Percentiles rank a stretch among this genome's conserved stretches.
These are phyloP conservation scores for Mormyrus hasselquistii DNA, from an alignment of 2,797 vertebrate genomes.

Conservation along the genomic window DNA sequence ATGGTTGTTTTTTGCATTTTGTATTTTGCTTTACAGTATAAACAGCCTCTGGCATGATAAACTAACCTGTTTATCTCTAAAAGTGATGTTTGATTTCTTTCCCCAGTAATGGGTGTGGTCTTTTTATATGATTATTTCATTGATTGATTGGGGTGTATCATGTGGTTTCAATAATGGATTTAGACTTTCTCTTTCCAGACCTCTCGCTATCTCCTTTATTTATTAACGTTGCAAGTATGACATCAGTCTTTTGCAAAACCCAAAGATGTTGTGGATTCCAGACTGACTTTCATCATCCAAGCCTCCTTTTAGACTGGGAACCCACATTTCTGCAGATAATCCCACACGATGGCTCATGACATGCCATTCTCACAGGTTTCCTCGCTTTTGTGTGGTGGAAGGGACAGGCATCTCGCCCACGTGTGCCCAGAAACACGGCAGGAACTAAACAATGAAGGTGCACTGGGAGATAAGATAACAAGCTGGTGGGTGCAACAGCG, in stretches of 20 bases:
- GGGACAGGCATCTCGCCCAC: neutral
- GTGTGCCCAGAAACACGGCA: neutral
- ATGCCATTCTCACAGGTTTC: neutral
- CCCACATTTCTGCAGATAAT: neutral
- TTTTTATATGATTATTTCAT: neutral
- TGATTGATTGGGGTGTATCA: neutral
- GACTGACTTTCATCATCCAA: conserved; percentile 2
- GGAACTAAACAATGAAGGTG: neutral
- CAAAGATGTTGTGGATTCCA: neutral
- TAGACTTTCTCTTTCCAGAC: neutral
- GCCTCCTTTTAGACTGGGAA: neutral
- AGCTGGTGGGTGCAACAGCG: neutral
- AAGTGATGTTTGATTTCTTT: neutral
- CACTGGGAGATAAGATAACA: neutral
- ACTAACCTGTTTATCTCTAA: neutral
- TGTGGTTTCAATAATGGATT: neutral
- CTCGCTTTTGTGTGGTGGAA: neutral
- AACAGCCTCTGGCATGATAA: neutral
- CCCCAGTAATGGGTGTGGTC: neutral
- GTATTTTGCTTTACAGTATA: neutral
- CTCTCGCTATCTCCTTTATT: neutral
- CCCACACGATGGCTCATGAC: neutral
- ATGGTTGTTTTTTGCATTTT: neutral
- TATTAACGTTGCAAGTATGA: neutral
- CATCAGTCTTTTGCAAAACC: neutral